A percentile compares a stretch with the other conserved stretches of the same genome.
phyloP scores from a whole-genome alignment of 2,888 invertebrate genomes.

The Drosophila limbata region DNA sequence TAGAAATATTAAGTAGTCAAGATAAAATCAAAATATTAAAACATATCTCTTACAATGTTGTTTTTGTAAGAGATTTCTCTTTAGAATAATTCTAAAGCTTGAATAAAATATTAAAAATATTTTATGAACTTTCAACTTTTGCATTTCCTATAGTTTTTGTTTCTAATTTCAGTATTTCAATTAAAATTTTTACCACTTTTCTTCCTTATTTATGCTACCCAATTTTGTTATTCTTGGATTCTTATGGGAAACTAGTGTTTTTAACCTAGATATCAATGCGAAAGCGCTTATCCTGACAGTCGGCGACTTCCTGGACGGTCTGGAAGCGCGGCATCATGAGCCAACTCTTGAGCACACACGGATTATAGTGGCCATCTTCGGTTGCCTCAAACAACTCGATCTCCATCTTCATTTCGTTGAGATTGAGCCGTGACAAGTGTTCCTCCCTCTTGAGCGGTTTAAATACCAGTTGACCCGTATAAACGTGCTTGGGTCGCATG shows the following conservation, averaged over 20 bases:
- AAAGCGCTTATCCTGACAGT: conserved; percentile 55
- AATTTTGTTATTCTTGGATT: not conserved
- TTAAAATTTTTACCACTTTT: no score
- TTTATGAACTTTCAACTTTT: no score
- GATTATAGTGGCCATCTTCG: not conserved
- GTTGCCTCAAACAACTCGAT: conserved; percentile 41
- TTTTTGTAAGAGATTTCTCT: no score
- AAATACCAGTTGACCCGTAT: conserved; percentile 52
- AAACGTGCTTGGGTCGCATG: conserved; percentile 38
- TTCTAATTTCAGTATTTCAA: no score
- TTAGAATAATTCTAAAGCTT: no score
- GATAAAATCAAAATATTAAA: no score
- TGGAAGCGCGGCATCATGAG: conserved; percentile 45
- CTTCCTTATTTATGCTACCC: no score
- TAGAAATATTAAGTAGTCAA: no score
- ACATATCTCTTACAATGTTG: no score
- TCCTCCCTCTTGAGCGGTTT: not conserved
- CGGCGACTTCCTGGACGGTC: conserved; percentile 41
- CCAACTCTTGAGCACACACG: conserved; percentile 56
- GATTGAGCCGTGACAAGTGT: not conserved
- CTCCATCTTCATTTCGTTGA: conserved; percentile 50
- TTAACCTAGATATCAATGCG: not conserved
- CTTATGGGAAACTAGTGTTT: not conserved
- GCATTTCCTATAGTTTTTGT: no score
- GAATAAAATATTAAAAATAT: no score